A percentile compares a stretch with the other conserved stretches of the same genome.
phyloP scores from a whole-genome alignment of 2,797 vertebrate species.

The Astyanax mexicanus region DNA sequence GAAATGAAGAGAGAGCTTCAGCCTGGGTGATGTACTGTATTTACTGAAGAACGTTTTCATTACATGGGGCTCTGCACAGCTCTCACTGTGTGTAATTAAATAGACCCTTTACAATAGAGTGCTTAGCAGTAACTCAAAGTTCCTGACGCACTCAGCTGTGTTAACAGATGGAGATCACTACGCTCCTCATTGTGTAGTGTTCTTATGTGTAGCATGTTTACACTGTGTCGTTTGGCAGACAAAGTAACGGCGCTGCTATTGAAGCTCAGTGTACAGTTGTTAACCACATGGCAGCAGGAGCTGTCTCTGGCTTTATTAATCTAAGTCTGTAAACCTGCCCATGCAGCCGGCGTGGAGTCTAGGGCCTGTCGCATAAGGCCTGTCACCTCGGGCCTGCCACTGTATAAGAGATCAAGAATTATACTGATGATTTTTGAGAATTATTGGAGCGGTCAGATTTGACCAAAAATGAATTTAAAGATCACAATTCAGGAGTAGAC shows the following conservation, averaged over 20 bases:
- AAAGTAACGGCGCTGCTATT: slow-evolving; percentile 14
- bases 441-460: too few species aligned
- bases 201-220: slow-evolving; percentile 30
- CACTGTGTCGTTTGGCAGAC: slow-evolving; percentile 22
- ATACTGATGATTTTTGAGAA: not conserved
- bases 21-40: not conserved
- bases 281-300: slow-evolving; percentile 31
- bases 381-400: too few species aligned
- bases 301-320: slow-evolving; percentile 36
- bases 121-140: slow-evolving; percentile 14
- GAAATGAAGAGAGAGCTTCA: not conserved
- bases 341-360: not conserved
- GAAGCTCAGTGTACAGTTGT: slow-evolving; percentile 16
- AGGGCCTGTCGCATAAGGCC: not conserved
- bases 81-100: not conserved
- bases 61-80: not conserved
- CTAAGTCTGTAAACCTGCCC: not conserved
- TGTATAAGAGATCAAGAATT: not conserved
- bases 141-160: not conserved
- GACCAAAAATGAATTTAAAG: too few species aligned
- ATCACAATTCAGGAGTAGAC: too few species aligned
- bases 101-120: slow-evolving; percentile 9
- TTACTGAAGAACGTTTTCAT: slow-evolving; percentile 2
- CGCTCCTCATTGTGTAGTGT: slow-evolving; percentile 1
- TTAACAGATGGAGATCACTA: slow-evolving; percentile 8